Conservation (phyloP, 2,113 vertebrate species). For the Actenoides hombroni region DNA sequence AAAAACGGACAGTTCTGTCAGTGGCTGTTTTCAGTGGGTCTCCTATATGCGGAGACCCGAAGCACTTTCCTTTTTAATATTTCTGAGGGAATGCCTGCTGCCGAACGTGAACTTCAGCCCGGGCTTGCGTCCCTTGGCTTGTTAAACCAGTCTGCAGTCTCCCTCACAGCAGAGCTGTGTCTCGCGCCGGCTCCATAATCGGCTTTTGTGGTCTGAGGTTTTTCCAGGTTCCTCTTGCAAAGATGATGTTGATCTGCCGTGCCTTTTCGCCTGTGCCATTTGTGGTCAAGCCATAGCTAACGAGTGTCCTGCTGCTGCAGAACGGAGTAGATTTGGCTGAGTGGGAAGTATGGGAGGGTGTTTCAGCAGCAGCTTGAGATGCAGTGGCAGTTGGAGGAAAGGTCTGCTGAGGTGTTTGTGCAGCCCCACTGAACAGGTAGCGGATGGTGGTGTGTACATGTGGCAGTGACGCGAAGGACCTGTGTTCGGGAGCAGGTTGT, state of each 20-base stretch:
- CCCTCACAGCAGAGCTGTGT: neutral
- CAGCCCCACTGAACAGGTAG: neutral
- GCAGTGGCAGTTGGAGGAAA: neutral
- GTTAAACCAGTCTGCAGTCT: neutral
- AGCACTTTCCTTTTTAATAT: rapidly evolving
- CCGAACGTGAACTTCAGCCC: neutral
- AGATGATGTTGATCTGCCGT: neutral
- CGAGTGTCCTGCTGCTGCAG: neutral
- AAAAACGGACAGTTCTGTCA: rapidly evolving
- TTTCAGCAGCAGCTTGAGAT: neutral
- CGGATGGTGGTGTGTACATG: neutral
- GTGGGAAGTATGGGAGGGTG: neutral
- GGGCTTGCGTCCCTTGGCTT: rapidly evolving
- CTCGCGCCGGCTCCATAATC: rapidly evolving
- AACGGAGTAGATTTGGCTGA: neutral
- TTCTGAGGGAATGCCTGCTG: neutral
- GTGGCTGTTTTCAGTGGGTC: neutral
- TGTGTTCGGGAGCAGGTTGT: rapidly evolving
- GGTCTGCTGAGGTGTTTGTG: neutral
- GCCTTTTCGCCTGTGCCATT: rapidly evolving
- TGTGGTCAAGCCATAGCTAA: neutral
- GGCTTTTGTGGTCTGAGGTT: neutral
- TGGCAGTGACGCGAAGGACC: neutral
- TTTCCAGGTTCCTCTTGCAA: neutral
- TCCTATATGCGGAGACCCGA: neutral